Base-by-base conservation (phyloP, 1,140 invertebrate genomes). In the Acromyrmex echinatior region DNA sequence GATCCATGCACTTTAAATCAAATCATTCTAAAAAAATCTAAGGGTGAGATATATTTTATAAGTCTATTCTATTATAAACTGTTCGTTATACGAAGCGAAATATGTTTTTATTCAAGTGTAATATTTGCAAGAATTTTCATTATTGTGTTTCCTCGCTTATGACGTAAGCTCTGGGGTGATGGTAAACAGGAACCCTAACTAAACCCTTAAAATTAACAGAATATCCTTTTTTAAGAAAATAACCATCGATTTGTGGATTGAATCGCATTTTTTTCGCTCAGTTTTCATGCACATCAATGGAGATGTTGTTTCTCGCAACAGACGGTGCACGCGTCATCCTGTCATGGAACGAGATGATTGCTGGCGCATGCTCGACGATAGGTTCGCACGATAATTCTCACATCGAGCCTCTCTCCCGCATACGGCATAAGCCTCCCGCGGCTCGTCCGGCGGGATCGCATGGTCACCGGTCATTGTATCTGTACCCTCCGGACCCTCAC, bases 361-460 rank as follows among this genome's bases (percentile, higher is more conserved):
- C 35, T 76, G 76, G 78, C 79, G 85, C 81, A 88, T 81, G 88
- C 60, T 66, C 45, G 45, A 51, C 63, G 76, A 91, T 88, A 71
- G 76, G 79, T 91, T 91, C 79, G 89, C 90, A 91, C 90, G 90
- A 91, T 89, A 91, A 91, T 91, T 88, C 63, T 76, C 80, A 60
- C 78, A 79, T 71, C 87, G 89, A 76, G 79, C 62, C 68, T 81
- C 76, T 49, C 25, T 81, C 70, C 39, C 28, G 78, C 81, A 74
- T 84, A 84, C 80, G 70, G 78, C 81, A 74, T 84, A 84, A 88
- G 70, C 80, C 45, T 71, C 66, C 78, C 66, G 70, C 56, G 56
- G 76, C 68, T 80, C 56, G 81, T 86, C 78, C 87, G 85, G 65
- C 63, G 70, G 45, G 89, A 89, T 92, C 89, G 91, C 91, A 91